These are phyloP conservation scores for Habropoda laboriosa DNA, from an alignment of 1,140 invertebrate genomes.

Conservation along the genomic window DNA sequence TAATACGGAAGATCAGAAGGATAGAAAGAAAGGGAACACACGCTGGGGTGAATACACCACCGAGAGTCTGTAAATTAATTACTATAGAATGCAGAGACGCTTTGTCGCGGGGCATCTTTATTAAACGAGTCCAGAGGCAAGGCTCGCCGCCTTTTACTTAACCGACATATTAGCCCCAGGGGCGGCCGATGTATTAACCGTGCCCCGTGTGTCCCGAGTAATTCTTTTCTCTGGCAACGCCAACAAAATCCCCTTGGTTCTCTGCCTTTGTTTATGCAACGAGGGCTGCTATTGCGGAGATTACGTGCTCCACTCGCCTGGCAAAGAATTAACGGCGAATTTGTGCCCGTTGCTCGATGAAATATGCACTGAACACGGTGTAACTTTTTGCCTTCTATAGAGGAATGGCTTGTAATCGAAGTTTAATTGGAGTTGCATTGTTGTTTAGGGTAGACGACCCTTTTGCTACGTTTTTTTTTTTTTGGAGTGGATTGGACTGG, in stretches of 20 bases:
- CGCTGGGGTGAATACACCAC: not conserved
- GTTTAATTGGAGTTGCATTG: no score
- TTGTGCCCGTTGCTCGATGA: constrained; percentile 5
- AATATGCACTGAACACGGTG: not conserved
- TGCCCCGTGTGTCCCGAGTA: constrained; percentile 1
- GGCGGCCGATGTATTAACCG: constrained; percentile 40
- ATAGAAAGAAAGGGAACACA: no score
- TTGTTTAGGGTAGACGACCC: no score
- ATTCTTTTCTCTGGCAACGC: constrained; percentile 9
- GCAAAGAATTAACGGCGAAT: constrained; percentile 17
- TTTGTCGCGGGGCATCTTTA: constrained; percentile 66
- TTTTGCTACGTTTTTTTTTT: no score
- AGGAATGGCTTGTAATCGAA: no score
- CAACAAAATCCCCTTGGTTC: constrained; percentile 18
- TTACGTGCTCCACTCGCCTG: constrained; percentile 20
- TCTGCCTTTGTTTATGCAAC: constrained; percentile 34
- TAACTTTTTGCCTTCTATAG: not conserved
- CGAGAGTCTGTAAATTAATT: constrained; percentile 63
- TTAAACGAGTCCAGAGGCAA: constrained; percentile 64
- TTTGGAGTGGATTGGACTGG: no score
- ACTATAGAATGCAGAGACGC: constrained; percentile 60
- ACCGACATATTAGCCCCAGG: constrained; percentile 65
- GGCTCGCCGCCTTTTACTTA: constrained; percentile 65
- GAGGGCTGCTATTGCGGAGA: constrained; percentile 8
- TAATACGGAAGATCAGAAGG: no score